Conservation (phyloP, 1,140 invertebrate species). For the Brachystomella parvula region DNA sequence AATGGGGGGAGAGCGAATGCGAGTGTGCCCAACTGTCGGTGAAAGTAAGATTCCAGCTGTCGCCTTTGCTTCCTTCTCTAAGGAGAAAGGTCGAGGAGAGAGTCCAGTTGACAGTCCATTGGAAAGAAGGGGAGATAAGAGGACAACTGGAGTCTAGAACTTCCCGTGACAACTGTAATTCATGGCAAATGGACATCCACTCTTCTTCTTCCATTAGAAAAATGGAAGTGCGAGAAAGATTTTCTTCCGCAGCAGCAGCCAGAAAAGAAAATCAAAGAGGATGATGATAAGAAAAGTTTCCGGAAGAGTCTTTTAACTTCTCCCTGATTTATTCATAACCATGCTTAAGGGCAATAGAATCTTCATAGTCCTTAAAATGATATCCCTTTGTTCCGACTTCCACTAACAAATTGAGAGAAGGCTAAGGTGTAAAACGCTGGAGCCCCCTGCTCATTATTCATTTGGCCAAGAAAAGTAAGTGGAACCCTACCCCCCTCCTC, state of each 20-base stretch:
- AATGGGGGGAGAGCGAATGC: not conserved
- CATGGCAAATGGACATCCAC: not conserved
- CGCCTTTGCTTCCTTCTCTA: not conserved
- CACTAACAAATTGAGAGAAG: too few species aligned
- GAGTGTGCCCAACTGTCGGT: not conserved
- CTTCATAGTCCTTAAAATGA: too few species aligned
- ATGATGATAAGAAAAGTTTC: conserved; percentile 4
- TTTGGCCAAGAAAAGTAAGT: too few species aligned
- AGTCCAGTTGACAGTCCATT: conserved; percentile 5
- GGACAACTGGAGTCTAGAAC: not conserved
- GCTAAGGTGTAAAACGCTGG: too few species aligned
- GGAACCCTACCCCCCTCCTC: too few species aligned
- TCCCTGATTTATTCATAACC: not conserved
- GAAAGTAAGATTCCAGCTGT: conserved; percentile 5
- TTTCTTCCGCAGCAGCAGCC: not conserved
- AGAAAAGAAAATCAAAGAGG: conserved; percentile 12
- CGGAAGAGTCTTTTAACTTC: not conserved
- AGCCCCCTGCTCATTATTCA: too few species aligned
- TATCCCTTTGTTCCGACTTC: too few species aligned
- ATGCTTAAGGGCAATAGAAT: not conserved
- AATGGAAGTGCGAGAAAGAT: too few species aligned
- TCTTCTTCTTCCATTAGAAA: too few species aligned
- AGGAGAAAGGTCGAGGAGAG: not conserved
- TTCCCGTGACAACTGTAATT: not conserved
- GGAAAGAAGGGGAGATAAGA: not conserved